A percentile compares a stretch with the other conserved stretches of the same genome.
phyloP scores from a whole-genome alignment of 1,140 invertebrate species.

The Aphaenogaster rudis region DNA sequence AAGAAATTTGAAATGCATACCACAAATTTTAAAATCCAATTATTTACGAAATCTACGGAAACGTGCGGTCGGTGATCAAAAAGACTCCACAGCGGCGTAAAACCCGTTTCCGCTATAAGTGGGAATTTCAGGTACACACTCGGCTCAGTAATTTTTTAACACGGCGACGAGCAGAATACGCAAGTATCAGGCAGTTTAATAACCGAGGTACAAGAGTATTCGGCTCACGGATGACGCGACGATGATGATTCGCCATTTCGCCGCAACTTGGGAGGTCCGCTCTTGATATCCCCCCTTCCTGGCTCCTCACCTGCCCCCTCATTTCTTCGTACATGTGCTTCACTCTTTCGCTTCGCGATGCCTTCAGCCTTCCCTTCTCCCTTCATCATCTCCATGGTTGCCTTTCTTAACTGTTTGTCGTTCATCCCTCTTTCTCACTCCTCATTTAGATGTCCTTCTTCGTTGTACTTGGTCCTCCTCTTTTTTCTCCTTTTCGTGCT shows the following conservation, averaged over 20 bases:
- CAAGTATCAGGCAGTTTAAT: slow-evolving; percentile 66
- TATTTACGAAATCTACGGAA: slow-evolving; percentile 16
- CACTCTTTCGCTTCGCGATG: slow-evolving; percentile 72
- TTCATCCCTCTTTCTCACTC: slow-evolving; percentile 69
- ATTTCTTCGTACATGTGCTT: slow-evolving; percentile 84
- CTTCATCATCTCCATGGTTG: slow-evolving; percentile 77
- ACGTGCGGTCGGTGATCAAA: background rate
- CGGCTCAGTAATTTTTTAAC: slow-evolving; percentile 71
- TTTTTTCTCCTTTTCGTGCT: slow-evolving; percentile 56
- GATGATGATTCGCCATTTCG: slow-evolving; percentile 87
- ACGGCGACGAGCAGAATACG: slow-evolving; percentile 57
- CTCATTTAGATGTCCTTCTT: slow-evolving; percentile 68
- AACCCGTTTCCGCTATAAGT: slow-evolving; percentile 65
- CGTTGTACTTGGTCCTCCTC: slow-evolving; percentile 29
- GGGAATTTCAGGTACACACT: slow-evolving; percentile 63
- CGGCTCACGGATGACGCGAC: slow-evolving; percentile 85
- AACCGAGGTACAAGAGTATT: slow-evolving; percentile 77
- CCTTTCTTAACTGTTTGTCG: slow-evolving; percentile 72
- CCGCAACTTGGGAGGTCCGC: slow-evolving; percentile 87
- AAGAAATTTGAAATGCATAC: background rate
- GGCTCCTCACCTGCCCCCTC: slow-evolving; percentile 73
- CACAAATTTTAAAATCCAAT: background rate
- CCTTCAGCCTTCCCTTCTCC: slow-evolving; percentile 56
- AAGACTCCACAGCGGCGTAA: slow-evolving; percentile 21
- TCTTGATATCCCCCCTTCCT: slow-evolving; percentile 84